Evolutionary conservation across 2,888 invertebrate genomes (phyloP), one percentile per base, ranked within the genome.

Genomic region (Mimachlamys varia): DNA sequence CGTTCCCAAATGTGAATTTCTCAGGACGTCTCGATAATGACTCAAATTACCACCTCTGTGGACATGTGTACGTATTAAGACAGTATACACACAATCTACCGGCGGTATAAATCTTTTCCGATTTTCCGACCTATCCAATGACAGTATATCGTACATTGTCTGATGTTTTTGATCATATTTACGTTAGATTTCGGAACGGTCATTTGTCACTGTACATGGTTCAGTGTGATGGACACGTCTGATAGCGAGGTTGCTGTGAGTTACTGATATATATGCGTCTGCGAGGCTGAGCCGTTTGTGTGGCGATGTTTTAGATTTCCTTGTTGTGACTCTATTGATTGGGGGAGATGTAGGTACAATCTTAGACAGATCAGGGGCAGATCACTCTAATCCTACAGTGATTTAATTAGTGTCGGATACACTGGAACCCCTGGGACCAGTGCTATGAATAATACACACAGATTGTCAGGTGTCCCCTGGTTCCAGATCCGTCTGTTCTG

Each of bases 351-450:
- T 27, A 27, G 13, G 76, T 10, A 76, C 76, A 76, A 76, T 76
- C 76, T 76, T 76, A 33, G 12, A 76, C 76, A 33, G 27, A 76
- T 76, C 76, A 76, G 76, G 76, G 7, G 76, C 27, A 76, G 76
- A 76, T 76, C 76, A 76, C 76, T 76, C 76, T 76, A 76, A 76
- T 76, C 76, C 76, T 12, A 76, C 76, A 27, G 27, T 76, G 76
- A 76, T 76, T 27, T 27, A 19, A 76, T 76, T 76, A 76, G 27
- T 27, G 76, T 22, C 76, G 33, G 76, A 76, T 76, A 76, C 2
- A 13, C 27, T 33, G 27, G 76, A 33, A n/a, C 76, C 22, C 33
- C 2, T 0, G 76, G 76, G 76, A 76, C 27, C 33, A 4, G 15
- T 27, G 4, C 76, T 27, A 76, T 76, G 76, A 76, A 76, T 76